Evolutionary conservation across 35 echinoderm and acorn worm genomes (phyloP).

Genomic region (Apostichopus japonicus): DNA sequence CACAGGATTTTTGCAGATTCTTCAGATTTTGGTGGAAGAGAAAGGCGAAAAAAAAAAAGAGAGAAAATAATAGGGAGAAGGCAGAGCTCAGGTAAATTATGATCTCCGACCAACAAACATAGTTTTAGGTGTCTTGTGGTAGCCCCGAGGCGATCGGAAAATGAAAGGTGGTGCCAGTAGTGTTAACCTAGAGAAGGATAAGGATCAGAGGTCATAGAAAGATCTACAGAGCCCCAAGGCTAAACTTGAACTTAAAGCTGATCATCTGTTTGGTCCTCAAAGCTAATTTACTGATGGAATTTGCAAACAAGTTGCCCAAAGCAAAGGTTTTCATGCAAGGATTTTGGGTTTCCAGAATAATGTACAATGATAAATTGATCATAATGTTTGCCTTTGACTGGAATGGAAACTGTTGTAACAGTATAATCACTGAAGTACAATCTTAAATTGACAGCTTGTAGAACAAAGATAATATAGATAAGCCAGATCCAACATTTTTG

Average conservation of each 20-base stretch:
- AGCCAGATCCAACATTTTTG: too few species aligned
- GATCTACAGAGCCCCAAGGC: background rate
- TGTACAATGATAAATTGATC: too few species aligned
- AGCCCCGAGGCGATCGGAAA: constrained; percentile 26
- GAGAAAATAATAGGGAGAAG: background rate
- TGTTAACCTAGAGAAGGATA: background rate
- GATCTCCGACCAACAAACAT: constrained; percentile 27
- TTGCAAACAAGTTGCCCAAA: too few species aligned
- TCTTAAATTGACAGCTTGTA: too few species aligned
- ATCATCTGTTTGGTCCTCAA: too few species aligned
- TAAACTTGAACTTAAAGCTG: background rate
- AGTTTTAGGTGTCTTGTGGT: constrained; percentile 39
- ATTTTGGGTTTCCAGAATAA: too few species aligned
- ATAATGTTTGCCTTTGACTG: too few species aligned
- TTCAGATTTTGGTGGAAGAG: background rate
- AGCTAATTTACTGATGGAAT: too few species aligned
- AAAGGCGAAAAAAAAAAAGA: background rate
- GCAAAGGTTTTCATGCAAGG: too few species aligned
- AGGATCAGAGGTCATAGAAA: constrained; percentile 3
- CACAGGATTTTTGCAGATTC: background rate
- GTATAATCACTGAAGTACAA: too few species aligned
- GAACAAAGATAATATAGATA: too few species aligned
- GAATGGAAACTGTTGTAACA: too few species aligned
- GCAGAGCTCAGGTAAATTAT: background rate
- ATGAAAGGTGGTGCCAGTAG: background rate